Evolutionary conservation across 2,113 vertebrate species (phyloP).

Genomic region (Apodemus sylvaticus): DNA sequence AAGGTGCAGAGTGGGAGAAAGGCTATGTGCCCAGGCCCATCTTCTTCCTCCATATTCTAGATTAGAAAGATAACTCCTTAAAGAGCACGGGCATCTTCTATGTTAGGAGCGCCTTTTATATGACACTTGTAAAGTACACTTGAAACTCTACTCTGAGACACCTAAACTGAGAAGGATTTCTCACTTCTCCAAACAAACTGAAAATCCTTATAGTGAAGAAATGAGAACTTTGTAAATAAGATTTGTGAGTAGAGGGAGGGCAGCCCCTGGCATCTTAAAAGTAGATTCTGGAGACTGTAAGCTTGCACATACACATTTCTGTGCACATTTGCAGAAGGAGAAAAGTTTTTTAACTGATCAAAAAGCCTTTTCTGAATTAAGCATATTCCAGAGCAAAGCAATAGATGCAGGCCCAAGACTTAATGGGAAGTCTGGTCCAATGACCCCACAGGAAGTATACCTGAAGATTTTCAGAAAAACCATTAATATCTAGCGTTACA

Average conservation of each 20-base stretch:
- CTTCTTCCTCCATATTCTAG: neutral
- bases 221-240: neutral
- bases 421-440: neutral
- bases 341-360: neutral
- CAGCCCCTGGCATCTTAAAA: neutral
- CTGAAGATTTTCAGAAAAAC: slow-evolving; percentile 2
- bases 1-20: neutral
- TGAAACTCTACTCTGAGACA: neutral
- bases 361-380: neutral
- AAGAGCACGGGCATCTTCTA: neutral
- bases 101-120: neutral
- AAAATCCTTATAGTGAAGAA: slow-evolving; percentile 7
- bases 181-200: neutral
- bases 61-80: slow-evolving; percentile 34
- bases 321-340: neutral
- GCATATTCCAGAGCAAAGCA: neutral
- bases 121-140: neutral
- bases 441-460: neutral
- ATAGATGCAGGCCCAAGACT: neutral
- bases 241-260: neutral
- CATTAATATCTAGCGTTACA: neutral
- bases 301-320: neutral
- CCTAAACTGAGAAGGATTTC: neutral
- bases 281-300: neutral
- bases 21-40: neutral